These are phyloP conservation scores for Dexiosoma caninum DNA, from an alignment of 2,888 invertebrate species.

Conservation along the genomic window DNA sequence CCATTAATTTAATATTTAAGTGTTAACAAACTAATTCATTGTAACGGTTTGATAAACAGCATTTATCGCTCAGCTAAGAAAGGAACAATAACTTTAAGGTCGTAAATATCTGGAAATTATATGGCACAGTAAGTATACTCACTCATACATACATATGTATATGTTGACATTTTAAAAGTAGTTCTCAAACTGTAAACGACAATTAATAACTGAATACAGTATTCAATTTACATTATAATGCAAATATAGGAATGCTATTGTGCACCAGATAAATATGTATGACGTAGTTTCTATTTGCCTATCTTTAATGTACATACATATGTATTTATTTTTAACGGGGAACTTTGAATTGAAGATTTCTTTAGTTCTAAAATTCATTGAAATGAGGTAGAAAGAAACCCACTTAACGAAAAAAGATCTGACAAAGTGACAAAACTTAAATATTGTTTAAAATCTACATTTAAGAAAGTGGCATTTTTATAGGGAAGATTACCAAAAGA, in stretches of 20 bases:
- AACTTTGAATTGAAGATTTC: too few relatives aligned
- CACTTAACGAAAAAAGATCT: too few relatives aligned
- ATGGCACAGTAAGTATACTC: neutral
- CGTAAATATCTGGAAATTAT: neutral
- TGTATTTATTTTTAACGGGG: neutral
- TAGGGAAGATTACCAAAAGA: too few relatives aligned
- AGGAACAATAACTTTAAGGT: neutral
- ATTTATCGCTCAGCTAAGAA: neutral
- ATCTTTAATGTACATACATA: too few relatives aligned
- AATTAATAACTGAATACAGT: too few relatives aligned
- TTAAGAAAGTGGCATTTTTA: too few relatives aligned
- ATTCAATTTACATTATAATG: too few relatives aligned
- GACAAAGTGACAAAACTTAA: too few relatives aligned
- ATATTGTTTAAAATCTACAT: too few relatives aligned
- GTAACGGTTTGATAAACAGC: conserved; percentile 1
- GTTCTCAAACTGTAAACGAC: neutral
- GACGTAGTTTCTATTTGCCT: too few relatives aligned
- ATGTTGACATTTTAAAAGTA: neutral
- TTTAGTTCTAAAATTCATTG: too few relatives aligned
- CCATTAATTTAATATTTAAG: neutral
- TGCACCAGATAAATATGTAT: neutral
- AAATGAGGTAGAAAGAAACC: too few relatives aligned
- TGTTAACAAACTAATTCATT: conserved; percentile 28
- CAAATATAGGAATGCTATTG: neutral
- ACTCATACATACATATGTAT: neutral